Percentiles rank a stretch among this genome's conserved stretches.
phyloP scores from a whole-genome alignment of 2,113 vertebrate species.

The human region DNA sequence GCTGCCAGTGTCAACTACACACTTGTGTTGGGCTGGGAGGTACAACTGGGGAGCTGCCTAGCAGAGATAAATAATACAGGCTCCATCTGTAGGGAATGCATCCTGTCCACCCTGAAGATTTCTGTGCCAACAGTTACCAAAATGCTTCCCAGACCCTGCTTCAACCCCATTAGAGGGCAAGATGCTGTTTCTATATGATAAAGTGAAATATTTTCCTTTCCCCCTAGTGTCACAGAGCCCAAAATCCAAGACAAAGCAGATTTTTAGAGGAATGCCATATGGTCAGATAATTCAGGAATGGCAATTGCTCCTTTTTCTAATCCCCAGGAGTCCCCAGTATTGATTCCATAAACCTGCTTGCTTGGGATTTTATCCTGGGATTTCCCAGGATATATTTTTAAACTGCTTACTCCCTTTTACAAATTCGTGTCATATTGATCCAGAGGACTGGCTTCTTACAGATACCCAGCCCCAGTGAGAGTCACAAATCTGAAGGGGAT shows the following conservation, averaged over 20 bases:
- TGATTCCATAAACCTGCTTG: not conserved
- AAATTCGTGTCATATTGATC: not conserved
- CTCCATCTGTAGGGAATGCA: not conserved
- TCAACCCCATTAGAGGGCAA: not conserved
- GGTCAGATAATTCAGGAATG: not conserved
- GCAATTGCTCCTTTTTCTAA: not conserved
- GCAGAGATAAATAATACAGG: not conserved
- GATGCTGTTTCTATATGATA: not conserved
- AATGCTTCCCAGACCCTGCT: not conserved
- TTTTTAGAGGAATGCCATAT: not conserved
- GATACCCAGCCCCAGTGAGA: not conserved
- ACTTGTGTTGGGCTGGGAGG: not conserved
- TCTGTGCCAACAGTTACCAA: not conserved
- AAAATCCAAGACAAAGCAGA: not conserved
- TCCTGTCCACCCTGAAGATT: no score
- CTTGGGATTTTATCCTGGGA: not conserved
- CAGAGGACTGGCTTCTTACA: not conserved
- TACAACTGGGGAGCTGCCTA: rapidly evolving
- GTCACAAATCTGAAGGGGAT: not conserved
- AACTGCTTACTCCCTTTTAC: not conserved
- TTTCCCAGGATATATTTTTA: not conserved
- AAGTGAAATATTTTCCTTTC: not conserved
- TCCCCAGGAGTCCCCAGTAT: not conserved
- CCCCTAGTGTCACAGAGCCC: not conserved
- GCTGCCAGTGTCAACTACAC: not conserved